Percentiles rank a stretch among this genome's conserved stretches.
These are phyloP conservation scores for Trypoxylon attenuatum DNA, from an alignment of 2,888 invertebrate species.

Conservation along the genomic window DNA sequence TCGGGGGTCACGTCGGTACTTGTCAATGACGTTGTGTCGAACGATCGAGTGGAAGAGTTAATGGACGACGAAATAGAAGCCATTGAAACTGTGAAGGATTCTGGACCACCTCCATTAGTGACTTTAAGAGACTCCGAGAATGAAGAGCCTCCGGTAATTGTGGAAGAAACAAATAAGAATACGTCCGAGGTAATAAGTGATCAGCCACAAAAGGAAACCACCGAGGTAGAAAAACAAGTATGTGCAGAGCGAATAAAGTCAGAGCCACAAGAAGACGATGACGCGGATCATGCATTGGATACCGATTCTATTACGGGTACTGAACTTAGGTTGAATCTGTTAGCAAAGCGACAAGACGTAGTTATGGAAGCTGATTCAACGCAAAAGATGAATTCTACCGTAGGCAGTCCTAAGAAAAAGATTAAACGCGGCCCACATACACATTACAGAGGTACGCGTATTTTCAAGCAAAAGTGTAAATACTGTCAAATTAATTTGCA, in stretches of 20 bases:
- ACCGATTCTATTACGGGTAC: constrained; percentile 55
- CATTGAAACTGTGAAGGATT: constrained; percentile 1
- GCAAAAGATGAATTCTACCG: constrained; percentile 39
- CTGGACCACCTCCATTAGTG: neutral
- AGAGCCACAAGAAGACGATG: constrained; percentile 70
- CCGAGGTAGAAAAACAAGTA: neutral
- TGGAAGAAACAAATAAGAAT: too few relatives aligned
- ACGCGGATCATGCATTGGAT: constrained; percentile 60
- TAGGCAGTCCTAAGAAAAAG: constrained; percentile 53
- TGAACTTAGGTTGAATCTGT: constrained; percentile 63
- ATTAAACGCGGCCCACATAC: constrained; percentile 63
- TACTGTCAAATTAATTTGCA: constrained; percentile 68
- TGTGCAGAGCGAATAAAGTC: constrained; percentile 74
- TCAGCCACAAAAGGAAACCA: too few relatives aligned
- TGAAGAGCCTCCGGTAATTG: too few relatives aligned
- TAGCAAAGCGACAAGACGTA: constrained; percentile 59
- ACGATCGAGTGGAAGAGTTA: constrained; percentile 2
- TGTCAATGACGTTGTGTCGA: neutral
- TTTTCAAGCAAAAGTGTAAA: constrained; percentile 65
- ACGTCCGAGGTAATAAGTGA: too few relatives aligned
- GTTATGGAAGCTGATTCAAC: constrained; percentile 68
- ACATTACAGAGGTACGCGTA: constrained; percentile 62
- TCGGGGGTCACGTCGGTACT: too few relatives aligned
- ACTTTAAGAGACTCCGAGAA: too few relatives aligned
- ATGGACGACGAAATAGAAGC: constrained; percentile 5